Base-by-base conservation (phyloP, 2,888 invertebrate genomes). In the Ischnura elegans region DNA sequence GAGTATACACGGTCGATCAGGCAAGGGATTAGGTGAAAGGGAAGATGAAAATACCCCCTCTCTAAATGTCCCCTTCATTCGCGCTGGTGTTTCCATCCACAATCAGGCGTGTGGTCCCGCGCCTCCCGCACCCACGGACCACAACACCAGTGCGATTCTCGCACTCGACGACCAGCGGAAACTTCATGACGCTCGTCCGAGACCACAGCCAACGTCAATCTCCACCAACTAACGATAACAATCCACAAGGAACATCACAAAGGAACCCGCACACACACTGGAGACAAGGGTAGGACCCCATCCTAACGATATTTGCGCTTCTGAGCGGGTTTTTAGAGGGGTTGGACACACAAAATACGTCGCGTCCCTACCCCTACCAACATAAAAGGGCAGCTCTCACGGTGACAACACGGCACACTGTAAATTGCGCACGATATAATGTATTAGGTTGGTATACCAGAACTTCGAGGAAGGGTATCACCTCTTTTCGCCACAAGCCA, bases 401-500 rank as follows among this genome's bases (percentile, higher is more conserved):
- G n/a, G n/a, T n/a, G n/a, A n/a, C n/a, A n/a, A n/a, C n/a, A n/a
- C n/a, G n/a, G n/a, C n/a, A n/a, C n/a, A n/a, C n/a, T n/a, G n/a
- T n/a, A n/a, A n/a, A n/a, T n/a, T n/a, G n/a, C n/a, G n/a, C n/a
- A n/a, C n/a, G n/a, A n/a, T n/a, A n/a, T n/a, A n/a, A n/a, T n/a
- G n/a, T n/a, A n/a, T n/a, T n/a, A n/a, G n/a, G n/a, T n/a, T n/a
- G n/a, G n/a, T n/a, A n/a, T n/a, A n/a, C n/a, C n/a, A n/a, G n/a
- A n/a, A n/a, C n/a, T n/a, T n/a, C n/a, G n/a, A n/a, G n/a, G n/a
- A n/a, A n/a, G n/a, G n/a, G n/a, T n/a, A n/a, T 36, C 76, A 76
- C 76, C n/a, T 76, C n/a, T 76, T 76, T 76, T 36, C 76, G 29
- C 76, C 61, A 25, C 61, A n/a, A 61, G 76, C 76, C 76, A 25